phyloP scores from a whole-genome alignment of 2,888 invertebrate species.

The Listrodromus nycthemerus region DNA sequence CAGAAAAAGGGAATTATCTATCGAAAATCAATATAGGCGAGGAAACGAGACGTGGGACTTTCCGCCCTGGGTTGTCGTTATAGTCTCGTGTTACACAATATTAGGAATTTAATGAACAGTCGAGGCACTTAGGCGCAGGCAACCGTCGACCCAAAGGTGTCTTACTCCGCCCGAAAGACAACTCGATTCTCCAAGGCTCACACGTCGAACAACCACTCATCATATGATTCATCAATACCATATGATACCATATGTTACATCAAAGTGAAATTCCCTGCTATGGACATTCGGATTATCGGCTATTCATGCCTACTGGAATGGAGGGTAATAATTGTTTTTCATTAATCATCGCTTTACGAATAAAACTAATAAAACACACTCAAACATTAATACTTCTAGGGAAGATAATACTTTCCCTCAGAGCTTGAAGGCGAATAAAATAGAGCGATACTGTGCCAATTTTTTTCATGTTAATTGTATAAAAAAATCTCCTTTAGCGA shows the following conservation, averaged over 20 bases:
- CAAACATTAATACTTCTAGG: no score
- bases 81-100: constrained; percentile 42
- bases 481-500: no score
- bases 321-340: neutral
- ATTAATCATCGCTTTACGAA: no score
- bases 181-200: neutral
- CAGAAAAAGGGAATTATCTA: constrained; percentile 14
- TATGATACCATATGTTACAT: neutral
- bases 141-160: constrained; percentile 19
- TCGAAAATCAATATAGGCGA: constrained; percentile 42
- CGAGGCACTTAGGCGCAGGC: constrained; percentile 22
- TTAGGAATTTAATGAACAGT: constrained; percentile 46
- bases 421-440: no score
- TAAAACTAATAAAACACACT: no score
- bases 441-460: no score
- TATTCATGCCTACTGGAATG: neutral
- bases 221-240: no score
- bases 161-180: constrained; percentile 16
- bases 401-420: no score
- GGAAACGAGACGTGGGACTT: constrained; percentile 37
- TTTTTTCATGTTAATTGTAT: no score
- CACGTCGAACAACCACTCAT: neutral
- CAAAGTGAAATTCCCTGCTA: neutral
- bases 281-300: neutral
- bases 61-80: constrained; percentile 5